A percentile compares a stretch with the other conserved stretches of the same genome.
Evolutionary conservation across 2,113 vertebrate species (phyloP).

Genomic region (Pomatostomus ruficeps): DNA sequence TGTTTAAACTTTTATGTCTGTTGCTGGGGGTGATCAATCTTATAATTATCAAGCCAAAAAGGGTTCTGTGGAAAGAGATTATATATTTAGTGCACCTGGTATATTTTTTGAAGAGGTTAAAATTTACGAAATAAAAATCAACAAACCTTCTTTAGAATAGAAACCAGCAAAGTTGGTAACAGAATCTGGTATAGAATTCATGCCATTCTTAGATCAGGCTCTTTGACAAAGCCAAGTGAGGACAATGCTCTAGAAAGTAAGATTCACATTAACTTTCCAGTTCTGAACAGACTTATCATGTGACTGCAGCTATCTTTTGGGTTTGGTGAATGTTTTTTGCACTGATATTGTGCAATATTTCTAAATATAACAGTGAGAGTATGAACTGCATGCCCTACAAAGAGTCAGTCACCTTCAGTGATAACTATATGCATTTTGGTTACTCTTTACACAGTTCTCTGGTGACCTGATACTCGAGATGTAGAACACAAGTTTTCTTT

Average conservation of each 20-base stretch:
- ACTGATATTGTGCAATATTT: neutral
- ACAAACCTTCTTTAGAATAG: neutral
- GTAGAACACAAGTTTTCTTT: neutral
- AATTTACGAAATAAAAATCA: neutral
- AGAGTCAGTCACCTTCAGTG: neutral
- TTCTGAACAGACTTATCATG: neutral
- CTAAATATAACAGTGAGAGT: neutral
- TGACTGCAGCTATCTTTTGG: neutral
- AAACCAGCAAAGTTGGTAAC: neutral
- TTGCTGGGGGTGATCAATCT: neutral
- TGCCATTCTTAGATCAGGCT: neutral
- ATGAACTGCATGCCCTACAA: neutral
- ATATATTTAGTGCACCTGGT: neutral
- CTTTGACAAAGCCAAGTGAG: neutral
- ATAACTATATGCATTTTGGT: neutral
- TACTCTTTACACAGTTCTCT: neutral
- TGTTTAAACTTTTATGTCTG: neutral
- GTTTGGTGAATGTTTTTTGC: neutral
- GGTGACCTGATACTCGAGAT: neutral
- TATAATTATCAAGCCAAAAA: constrained; percentile 36
- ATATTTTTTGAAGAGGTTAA: neutral
- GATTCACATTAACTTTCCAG: neutral
- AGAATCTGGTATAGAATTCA: neutral
- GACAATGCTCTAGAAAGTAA: neutral
- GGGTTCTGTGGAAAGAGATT: neutral